Evolutionary conservation across 2,113 vertebrate species (phyloP).

Genomic region (Bujurquina vittata): DNA sequence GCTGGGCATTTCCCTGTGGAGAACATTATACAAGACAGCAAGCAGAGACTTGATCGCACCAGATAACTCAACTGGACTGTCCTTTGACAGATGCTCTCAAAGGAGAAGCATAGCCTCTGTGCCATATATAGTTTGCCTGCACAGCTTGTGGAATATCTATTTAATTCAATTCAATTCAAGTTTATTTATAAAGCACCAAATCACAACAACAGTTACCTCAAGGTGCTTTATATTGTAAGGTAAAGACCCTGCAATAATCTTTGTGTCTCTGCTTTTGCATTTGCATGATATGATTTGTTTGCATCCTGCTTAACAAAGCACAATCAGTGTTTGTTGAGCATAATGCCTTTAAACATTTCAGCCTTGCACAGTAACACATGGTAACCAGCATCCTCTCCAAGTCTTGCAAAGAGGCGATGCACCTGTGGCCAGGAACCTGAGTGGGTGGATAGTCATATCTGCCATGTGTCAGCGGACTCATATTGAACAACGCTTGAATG

Average conservation of each 20-base stretch:
- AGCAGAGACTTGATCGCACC: conserved; percentile 35
- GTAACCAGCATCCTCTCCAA: conserved; percentile 23
- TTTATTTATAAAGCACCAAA: too few relatives aligned
- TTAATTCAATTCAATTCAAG: too few relatives aligned
- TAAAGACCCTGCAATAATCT: not conserved
- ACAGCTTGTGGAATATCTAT: conserved; percentile 17
- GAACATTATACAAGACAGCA: conserved; percentile 50
- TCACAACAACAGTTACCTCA: too few relatives aligned
- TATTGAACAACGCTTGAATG: conserved; percentile 25
- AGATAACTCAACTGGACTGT: conserved; percentile 13
- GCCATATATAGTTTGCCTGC: not conserved
- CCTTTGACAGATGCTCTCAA: conserved; percentile 48
- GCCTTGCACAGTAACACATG: conserved; percentile 32
- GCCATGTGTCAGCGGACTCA: conserved; percentile 38
- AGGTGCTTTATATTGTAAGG: too few relatives aligned
- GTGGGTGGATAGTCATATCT: conserved; percentile 16
- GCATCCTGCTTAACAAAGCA: not conserved
- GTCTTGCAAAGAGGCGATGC: conserved; percentile 20
- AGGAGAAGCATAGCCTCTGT: conserved; percentile 7
- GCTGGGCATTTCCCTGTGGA: conserved; percentile 51
- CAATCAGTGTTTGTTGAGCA: not conserved
- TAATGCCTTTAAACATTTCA: not conserved
- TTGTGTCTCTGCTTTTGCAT: not conserved
- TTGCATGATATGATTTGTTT: conserved; percentile 17
- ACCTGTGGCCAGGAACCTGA: conserved; percentile 8